Evolutionary conservation across 2,888 invertebrate genomes (phyloP), one percentile per base, ranked within the genome.

Genomic region (Andrena bucephala): DNA sequence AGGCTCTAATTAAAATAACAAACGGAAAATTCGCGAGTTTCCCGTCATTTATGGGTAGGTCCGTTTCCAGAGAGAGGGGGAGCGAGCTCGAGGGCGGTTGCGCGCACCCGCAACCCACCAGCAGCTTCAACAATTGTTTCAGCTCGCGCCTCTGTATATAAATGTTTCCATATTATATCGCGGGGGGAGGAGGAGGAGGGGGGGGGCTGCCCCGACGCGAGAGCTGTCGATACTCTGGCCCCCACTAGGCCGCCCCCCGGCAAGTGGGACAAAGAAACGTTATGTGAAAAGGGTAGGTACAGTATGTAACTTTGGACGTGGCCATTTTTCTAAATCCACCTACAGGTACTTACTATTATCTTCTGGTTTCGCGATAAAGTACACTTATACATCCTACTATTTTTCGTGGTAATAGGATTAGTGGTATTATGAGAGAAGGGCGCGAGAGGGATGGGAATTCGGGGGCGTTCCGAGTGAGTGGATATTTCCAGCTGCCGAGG

Each of bases 1-100:
- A 92, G 93, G 92, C 91, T 92, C 90, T 91, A 93, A 93, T 93
- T 93, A 93, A 93, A 93, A 92, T 92, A 93, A 93, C 89, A 93
- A 92, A 92, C 91, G 92, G 86, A 90, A 85, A 87, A 88, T 87
- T 84, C 69, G 74, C 77, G 84, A 83, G 82, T 89, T 90, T 89
- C 85, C 87, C 78, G 24, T 84, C 84, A 77, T 83, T 80, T 83
- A 73, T 82, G 77, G 83, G 78, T 82, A 86, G 78, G 73, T 71
- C 77, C 74, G 73, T 75, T 84, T 63, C 73, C 74, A 72, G 63
- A 75, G 65, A 42, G 42, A 42, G 69, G 57, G 57, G 8, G 57
- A 4, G 20, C 27, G 27, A 24, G 66, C 67, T 70, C 85, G 65
- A 83, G 76, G 81, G 79, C 71, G 78, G 36, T 20, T 27, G 68